These are phyloP conservation scores for Leptinotarsa undecemlineata DNA, from an alignment of 1,140 invertebrate genomes.

Conservation along the genomic window DNA sequence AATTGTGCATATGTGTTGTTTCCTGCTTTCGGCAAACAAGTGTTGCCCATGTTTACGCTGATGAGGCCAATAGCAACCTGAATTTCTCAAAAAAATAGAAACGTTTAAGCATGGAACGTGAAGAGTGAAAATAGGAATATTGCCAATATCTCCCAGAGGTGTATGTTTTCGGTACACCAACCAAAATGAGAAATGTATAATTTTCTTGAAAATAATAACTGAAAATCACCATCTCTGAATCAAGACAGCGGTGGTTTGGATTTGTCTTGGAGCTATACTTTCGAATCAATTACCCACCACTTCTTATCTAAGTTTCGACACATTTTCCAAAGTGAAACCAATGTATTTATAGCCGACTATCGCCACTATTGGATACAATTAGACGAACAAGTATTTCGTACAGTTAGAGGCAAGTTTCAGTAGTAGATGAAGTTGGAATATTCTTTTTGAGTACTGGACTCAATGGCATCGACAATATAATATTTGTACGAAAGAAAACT, in stretches of 20 bases:
- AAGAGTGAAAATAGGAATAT: no score
- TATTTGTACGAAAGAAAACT: no score
- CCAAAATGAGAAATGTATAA: constrained; percentile 1
- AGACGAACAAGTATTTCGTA: background rate
- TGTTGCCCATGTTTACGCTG: no score
- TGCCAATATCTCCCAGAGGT: no score
- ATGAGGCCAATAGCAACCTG: no score
- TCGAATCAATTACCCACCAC: constrained; percentile 5
- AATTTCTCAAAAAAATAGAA: no score
- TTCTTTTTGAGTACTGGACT: no score
- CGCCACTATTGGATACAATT: constrained; percentile 2
- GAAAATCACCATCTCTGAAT: background rate
- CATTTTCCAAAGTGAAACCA: background rate
- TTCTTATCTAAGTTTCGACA: constrained; percentile 3
- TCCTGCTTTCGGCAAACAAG: no score
- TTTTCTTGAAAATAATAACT: constrained; percentile 4
- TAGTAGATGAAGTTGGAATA: no score
- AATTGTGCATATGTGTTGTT: no score
- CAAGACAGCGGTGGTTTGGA: background rate
- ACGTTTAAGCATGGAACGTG: no score
- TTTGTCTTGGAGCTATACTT: background rate
- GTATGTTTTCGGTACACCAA: background rate
- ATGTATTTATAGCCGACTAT: background rate
- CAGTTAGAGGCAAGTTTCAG: background rate
- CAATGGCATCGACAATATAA: no score